Evolutionary conservation across 2,888 invertebrate genomes (phyloP).

Genomic region (Ceriagrion tenellum): DNA sequence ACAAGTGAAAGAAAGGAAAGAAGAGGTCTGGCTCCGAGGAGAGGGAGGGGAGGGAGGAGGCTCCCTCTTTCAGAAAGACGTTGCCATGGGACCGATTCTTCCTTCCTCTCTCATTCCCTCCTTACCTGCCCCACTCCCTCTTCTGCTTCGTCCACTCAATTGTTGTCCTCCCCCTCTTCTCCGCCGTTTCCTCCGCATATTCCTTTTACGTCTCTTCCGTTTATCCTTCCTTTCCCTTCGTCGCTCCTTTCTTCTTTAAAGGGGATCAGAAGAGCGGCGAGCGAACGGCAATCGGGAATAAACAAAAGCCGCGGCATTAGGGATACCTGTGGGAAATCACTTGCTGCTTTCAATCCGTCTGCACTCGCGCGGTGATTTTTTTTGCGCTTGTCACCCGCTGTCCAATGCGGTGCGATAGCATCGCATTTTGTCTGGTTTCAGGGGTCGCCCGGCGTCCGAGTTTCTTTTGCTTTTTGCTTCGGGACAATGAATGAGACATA

Average conservation of each 20-base stretch:
- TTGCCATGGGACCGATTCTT: slow-evolving; percentile 24
- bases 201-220: too few species aligned
- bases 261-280: background rate
- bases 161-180: background rate
- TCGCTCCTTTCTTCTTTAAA: background rate
- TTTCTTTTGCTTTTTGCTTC: background rate
- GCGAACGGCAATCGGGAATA: background rate
- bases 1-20: background rate
- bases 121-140: background rate
- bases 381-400: background rate
- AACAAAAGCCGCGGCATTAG: background rate
- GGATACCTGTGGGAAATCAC: slow-evolving; percentile 19
- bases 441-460: too few species aligned
- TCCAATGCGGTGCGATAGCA: background rate
- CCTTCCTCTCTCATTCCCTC: background rate
- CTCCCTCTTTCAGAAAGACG: background rate
- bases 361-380: background rate
- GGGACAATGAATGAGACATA: background rate
- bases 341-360: background rate
- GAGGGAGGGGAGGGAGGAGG: background rate
- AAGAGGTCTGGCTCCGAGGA: background rate
- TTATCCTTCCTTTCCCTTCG: too few species aligned
- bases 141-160: background rate
- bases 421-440: too few species aligned
- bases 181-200: background rate